Base-by-base conservation (phyloP, 2,888 invertebrate species). In the Acanthococcus lagerstroemiae region DNA sequence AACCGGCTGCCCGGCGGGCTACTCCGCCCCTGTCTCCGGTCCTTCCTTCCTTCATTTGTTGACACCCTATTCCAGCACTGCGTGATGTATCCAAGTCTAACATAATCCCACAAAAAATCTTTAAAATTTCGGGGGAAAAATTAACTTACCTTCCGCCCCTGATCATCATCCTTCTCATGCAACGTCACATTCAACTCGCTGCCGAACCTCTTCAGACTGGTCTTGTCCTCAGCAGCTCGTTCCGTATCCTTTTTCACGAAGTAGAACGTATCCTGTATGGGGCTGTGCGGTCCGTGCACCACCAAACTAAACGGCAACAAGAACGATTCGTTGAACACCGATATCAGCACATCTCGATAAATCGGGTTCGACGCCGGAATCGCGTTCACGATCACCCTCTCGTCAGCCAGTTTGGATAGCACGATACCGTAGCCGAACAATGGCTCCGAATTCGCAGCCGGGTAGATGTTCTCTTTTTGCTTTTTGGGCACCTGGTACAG, bases 171-270 rank as follows among this genome's bases (percentile, higher is more conserved):
- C 57, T 83, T 83, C 74, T 92, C 91, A 76, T 92, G 91, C 82
- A 90, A 90, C 22, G 93, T 92, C 65, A 90, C 90, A 75, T 94
- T 94, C 55, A 93, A 86, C 75, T 91, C 89, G 5, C 91, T 90
- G 72, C 92, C 92, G 72, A 94, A 82, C 9, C 93, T 83, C 75
- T 93, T 92, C 71, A 94, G 76, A 74, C 93, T 92, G 69, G 88
- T 90, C 71, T 88, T 85, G 75, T 94, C 93, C 73, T 92, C 91
- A 68, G 85, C 86, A 5, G 91, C 90, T 48, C 90, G 85, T 90
- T 91, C 91, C 1, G 87, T 84, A 70, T 91, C 90, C 74, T 92
- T 91, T 74, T 94, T 94, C 19, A 93, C 90, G 75, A 94, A 94
- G 78, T 90, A 92, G 79, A 94, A 93, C 12, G 90, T 88, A 74